These are phyloP conservation scores for Thumatha senex DNA, from an alignment of 2,888 invertebrate species.

Conservation along the genomic window DNA sequence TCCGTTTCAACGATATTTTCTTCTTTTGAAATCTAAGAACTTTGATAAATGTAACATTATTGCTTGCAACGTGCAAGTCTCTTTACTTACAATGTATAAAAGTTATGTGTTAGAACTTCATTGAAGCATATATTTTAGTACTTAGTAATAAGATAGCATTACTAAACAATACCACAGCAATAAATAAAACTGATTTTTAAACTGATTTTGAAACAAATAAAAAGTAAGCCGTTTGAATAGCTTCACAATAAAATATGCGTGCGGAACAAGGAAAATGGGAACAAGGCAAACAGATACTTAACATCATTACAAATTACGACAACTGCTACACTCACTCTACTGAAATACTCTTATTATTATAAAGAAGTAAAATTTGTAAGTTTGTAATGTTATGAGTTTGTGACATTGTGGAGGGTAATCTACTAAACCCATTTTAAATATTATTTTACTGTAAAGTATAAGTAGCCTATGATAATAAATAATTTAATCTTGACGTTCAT, in stretches of 20 bases:
- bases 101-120: too few species aligned
- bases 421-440: too few species aligned
- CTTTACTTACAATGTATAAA: too few species aligned
- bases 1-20: constrained; percentile 14
- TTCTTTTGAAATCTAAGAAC: constrained; percentile 1
- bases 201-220: not conserved
- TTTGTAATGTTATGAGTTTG: too few species aligned
- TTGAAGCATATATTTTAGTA: not conserved
- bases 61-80: too few species aligned
- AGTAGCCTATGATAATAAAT: too few species aligned
- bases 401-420: too few species aligned
- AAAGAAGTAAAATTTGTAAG: too few species aligned
- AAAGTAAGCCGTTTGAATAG: not conserved
- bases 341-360: too few species aligned
- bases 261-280: constrained; percentile 36
- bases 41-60: not conserved
- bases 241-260: constrained; percentile 1
- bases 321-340: not conserved
- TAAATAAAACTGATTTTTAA: not conserved
- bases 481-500: too few species aligned
- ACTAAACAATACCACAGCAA: not conserved
- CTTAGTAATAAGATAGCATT: too few species aligned
- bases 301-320: not conserved
- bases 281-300: constrained; percentile 19
- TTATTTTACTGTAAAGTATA: too few species aligned